Conservation (phyloP, 2,888 invertebrate genomes). For the Neoascia interrupta region DNA sequence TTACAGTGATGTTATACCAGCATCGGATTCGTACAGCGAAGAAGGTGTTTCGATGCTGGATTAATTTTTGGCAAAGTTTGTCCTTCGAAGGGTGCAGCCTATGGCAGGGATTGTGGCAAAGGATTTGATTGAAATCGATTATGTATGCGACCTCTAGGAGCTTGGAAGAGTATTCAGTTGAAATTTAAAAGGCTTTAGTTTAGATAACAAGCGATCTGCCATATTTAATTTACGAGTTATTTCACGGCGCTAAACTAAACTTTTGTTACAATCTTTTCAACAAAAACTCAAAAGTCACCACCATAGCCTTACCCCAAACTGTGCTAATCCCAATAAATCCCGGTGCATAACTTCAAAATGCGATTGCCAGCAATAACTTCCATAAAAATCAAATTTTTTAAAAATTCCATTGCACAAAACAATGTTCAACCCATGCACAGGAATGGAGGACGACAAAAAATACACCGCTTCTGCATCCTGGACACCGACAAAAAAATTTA, state of each 20-base stretch:
- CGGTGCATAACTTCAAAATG: constrained; percentile 20
- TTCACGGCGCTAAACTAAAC: no score
- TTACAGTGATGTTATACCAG: no score
- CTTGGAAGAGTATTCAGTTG: background rate
- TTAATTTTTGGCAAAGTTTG: no score
- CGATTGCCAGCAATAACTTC: constrained; percentile 28
- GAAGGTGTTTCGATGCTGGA: no score
- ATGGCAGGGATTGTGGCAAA: background rate
- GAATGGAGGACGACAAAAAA: background rate
- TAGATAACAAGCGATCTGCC: no score
- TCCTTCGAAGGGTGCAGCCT: no score
- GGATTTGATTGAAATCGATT: background rate
- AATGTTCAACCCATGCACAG: constrained; percentile 15
- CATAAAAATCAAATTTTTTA: constrained; percentile 44
- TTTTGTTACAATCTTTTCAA: no score
- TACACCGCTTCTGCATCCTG: constrained; percentile 4
- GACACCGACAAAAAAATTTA: constrained; percentile 11
- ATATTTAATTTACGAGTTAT: no score
- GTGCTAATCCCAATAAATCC: background rate
- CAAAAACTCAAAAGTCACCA: no score
- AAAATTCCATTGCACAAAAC: constrained; percentile 46
- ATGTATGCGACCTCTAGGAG: background rate
- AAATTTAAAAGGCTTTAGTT: background rate
- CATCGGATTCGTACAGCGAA: no score
- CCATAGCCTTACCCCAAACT: background rate